These are phyloP conservation scores for Desmophyllum pertusum DNA, from an alignment of 92 coral and sea anemone genomes.

Conservation along the genomic window DNA sequence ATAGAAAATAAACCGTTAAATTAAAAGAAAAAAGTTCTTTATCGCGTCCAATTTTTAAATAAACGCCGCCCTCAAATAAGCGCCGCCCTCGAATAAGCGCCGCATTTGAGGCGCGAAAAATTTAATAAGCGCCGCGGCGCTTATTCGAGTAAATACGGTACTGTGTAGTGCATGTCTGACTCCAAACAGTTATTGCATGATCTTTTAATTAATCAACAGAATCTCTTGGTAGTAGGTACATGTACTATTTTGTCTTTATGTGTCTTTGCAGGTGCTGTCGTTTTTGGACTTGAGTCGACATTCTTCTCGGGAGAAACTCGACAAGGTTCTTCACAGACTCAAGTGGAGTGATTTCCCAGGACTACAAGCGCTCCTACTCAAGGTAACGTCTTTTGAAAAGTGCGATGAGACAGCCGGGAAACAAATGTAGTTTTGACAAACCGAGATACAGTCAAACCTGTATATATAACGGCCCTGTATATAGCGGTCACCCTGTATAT, in stretches of 20 bases:
- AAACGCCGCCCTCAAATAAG: conserved; percentile 40
- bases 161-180: background rate
- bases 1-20: no score
- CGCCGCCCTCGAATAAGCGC: conserved; percentile 78
- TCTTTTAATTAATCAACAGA: background rate
- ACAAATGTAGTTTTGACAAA: background rate
- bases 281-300: conserved; percentile 80
- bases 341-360: conserved; percentile 98
- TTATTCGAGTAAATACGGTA: conserved; percentile 50
- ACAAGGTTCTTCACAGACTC: conserved; percentile 83
- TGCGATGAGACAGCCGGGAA: background rate
- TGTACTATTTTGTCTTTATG: background rate
- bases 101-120: conserved; percentile 45
- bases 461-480: no score
- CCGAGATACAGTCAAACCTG: no score
- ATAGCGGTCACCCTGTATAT: no score
- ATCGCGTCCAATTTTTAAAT: no score
- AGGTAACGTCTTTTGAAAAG: no score
- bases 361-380: conserved; percentile 88
- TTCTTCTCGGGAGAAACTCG: conserved; percentile 86
- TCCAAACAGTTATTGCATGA: background rate
- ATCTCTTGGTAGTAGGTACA: background rate
- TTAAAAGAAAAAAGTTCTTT: no score
- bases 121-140: conserved; percentile 56
- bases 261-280: conserved; percentile 75